phyloP scores from a whole-genome alignment of 2,113 vertebrate genomes.

The Pygoscelis antarcticus region DNA sequence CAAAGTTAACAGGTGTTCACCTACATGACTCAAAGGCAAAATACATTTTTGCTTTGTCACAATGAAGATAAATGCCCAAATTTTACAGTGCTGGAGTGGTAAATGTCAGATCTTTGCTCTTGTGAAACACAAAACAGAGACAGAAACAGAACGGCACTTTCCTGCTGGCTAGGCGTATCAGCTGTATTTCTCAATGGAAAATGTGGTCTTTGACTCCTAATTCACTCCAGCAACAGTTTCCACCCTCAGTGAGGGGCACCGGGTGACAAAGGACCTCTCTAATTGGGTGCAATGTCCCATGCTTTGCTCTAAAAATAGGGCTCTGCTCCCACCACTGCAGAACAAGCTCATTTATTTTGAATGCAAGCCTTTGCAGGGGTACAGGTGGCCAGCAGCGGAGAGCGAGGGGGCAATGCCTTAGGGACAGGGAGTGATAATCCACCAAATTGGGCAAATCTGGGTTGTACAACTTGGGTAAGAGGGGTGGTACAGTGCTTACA shows the following conservation, averaged over 20 bases:
- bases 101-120: neutral
- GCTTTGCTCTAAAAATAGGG: neutral
- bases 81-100: neutral
- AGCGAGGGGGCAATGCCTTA: rapidly evolving
- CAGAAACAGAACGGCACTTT: neutral
- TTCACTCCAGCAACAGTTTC: neutral
- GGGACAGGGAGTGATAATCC: neutral
- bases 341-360: neutral
- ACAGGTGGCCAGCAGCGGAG: neutral
- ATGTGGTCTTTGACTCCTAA: neutral
- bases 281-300: neutral
- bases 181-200: neutral
- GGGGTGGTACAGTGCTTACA: neutral
- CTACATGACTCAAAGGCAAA: neutral
- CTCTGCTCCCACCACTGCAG: neutral
- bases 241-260: neutral
- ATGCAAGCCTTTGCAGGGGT: neutral
- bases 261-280: neutral
- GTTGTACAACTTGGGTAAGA: neutral
- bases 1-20: neutral
- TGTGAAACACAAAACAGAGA: neutral
- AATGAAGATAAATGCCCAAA: neutral
- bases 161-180: neutral
- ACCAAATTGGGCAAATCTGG: neutral
- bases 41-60: neutral